phyloP scores from a whole-genome alignment of 2,888 invertebrate genomes.

The Drosophila diplacantha region DNA sequence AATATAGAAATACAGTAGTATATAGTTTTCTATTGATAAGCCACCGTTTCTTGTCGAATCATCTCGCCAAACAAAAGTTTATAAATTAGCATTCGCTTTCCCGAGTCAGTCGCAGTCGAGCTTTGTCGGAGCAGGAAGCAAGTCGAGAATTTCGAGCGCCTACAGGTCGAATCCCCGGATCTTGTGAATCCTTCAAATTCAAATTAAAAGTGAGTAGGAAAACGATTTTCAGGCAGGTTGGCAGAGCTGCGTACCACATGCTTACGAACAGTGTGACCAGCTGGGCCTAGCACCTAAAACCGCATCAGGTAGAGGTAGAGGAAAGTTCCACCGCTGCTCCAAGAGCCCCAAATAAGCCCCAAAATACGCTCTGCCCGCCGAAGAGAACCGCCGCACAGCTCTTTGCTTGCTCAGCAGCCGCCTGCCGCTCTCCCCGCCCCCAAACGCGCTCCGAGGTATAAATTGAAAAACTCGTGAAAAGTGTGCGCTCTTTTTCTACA shows the following conservation, averaged over 20 bases:
- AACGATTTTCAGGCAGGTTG: conserved; percentile 31
- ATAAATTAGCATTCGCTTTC: conserved; percentile 59
- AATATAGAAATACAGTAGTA: conserved; percentile 7
- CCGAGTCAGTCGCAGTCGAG: conserved; percentile 38
- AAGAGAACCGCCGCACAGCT: neutral
- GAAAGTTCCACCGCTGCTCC: conserved; percentile 22
- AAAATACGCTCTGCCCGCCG: conserved; percentile 9
- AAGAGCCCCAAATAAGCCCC: conserved; percentile 28
- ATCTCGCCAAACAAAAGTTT: conserved; percentile 46
- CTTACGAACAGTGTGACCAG: conserved; percentile 20
- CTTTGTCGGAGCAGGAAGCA: conserved; percentile 24
- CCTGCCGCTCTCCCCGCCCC: conserved; percentile 8
- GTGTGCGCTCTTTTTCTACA: conserved; percentile 70
- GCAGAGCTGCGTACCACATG: conserved; percentile 34
- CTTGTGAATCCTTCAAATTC: conserved; percentile 1
- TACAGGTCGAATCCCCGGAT: neutral
- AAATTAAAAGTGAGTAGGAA: conserved; percentile 5
- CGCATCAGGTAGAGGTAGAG: conserved; percentile 12
- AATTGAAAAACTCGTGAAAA: conserved; percentile 50
- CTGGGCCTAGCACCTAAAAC: conserved; percentile 26
- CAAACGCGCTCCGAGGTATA: conserved; percentile 47
- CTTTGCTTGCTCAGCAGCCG: conserved; percentile 5
- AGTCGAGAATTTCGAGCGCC: conserved; percentile 21
- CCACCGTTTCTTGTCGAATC: conserved; percentile 22
- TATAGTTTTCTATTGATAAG: conserved; percentile 36